Evolutionary conservation across 2,113 vertebrate species (phyloP).

Genomic region (Lasiurus borealis): DNA sequence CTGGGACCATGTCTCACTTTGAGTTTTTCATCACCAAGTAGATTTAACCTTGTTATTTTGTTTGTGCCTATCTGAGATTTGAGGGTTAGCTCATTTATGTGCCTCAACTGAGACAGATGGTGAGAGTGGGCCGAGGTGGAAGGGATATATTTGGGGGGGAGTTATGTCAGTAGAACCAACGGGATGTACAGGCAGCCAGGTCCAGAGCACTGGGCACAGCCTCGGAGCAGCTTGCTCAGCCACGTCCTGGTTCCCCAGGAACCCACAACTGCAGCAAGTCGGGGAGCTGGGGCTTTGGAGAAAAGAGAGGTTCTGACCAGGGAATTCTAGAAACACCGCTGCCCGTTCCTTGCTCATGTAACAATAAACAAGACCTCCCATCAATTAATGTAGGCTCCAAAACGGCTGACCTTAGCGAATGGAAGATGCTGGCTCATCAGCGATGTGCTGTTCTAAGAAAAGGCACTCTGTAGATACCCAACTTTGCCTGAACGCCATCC

Average conservation of each 20-base stretch:
- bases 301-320: background rate
- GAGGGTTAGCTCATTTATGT: background rate
- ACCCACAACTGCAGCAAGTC: background rate
- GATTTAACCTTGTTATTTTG: background rate
- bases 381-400: conserved; percentile 22
- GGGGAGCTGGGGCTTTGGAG: background rate
- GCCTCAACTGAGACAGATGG: background rate
- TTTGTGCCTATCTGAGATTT: background rate
- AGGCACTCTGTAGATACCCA: background rate
- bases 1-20: no score
- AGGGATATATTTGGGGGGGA: background rate
- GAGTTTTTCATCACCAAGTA: background rate
- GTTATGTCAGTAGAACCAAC: background rate
- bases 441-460: background rate
- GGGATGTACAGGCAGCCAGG: background rate
- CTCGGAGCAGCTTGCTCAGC: background rate
- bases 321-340: background rate
- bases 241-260: no score
- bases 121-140: background rate
- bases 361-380: conserved; percentile 7
- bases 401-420: conserved; percentile 38
- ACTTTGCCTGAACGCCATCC: background rate
- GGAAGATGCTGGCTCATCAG: background rate
- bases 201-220: background rate
- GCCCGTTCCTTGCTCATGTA: background rate